Conservation (phyloP, 1,140 invertebrate species). For the Caenorhabditis brenneri region DNA sequence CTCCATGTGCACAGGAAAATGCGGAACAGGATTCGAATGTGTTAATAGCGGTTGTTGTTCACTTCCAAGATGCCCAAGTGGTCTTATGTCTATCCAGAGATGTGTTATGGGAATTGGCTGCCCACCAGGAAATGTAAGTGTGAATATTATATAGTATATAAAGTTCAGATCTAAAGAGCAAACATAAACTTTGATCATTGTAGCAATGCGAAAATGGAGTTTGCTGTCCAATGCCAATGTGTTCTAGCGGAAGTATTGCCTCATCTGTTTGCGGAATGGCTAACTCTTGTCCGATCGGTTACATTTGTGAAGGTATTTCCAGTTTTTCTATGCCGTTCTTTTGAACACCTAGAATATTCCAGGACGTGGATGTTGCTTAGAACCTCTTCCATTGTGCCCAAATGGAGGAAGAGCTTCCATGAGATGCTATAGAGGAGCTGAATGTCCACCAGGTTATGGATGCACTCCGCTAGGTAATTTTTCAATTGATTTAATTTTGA, state of each 20-base stretch:
- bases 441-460: conserved; percentile 66
- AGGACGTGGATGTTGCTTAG: conserved; percentile 64
- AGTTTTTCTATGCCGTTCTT: not conserved
- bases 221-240: conserved; percentile 64
- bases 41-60: conserved; percentile 54
- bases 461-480: conserved; percentile 57
- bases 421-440: conserved; percentile 59
- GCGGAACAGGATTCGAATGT: conserved; percentile 51
- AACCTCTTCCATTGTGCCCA: conserved; percentile 64
- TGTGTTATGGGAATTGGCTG: conserved; percentile 58
- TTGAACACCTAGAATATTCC: not conserved
- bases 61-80: conserved; percentile 51
- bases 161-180: not conserved
- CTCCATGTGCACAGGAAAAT: conserved; percentile 45
- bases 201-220: conserved; percentile 63
- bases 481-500: not conserved
- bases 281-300: conserved; percentile 63
- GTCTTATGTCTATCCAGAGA: conserved; percentile 48
- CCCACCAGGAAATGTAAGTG: conserved; percentile 49
- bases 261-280: conserved; percentile 61
- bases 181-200: conserved; percentile 19
- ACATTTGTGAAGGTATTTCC: conserved; percentile 60
- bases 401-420: conserved; percentile 62
- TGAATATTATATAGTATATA: not conserved
- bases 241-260: conserved; percentile 60